Base-by-base conservation (phyloP, 2,113 vertebrate genomes). In the Semnornis frantzii region DNA sequence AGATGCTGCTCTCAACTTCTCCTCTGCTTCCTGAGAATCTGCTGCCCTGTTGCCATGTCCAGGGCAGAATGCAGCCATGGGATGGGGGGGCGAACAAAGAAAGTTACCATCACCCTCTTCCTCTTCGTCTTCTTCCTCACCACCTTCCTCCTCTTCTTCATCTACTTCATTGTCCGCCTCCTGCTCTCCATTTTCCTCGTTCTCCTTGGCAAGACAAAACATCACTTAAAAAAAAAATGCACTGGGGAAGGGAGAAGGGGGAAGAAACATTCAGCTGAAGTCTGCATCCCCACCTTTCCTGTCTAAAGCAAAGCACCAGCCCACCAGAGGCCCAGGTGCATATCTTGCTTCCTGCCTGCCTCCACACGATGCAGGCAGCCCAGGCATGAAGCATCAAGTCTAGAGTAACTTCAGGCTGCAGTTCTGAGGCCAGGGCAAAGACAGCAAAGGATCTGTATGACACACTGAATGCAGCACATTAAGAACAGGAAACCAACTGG, bases 141-240 rank as follows among this genome's bases (percentile, higher is more conserved):
- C 98, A 44, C 97, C 98, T 97, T 98, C 98, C 52, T 98, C 98
- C 76, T 98, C 98, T 55, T 98, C 98, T 92, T 98, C 98, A 1
- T 98, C 98, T 97, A 98, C 98, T 93, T 98, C 98, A 2, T 98
- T 98, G 85, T 98, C 98, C 3, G 95, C 98, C 92, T 98, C 98
- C 88, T 98, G 98, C 74, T 98, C 98, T 52, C 98, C 98, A 0
- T 98, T 98, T 96, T 98, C 98, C 96, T 98, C 98, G 31, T 98
- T 98, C 97, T 98, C 91, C 97, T 96, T 90, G 71, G 90, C 93
- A 95, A 97, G 73, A 98, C 94, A 97, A 95, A 90, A 94, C 19
- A 94, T 86, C 46, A 96, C 96, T 95, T 95, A 95, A 94, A 95
- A 95, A 96, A 95, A 90, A 39, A 39, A 83, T 15, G 72, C 83